Evolutionary conservation across 1,140 invertebrate genomes (phyloP).

Genomic region (Drosophila biarmipes): DNA sequence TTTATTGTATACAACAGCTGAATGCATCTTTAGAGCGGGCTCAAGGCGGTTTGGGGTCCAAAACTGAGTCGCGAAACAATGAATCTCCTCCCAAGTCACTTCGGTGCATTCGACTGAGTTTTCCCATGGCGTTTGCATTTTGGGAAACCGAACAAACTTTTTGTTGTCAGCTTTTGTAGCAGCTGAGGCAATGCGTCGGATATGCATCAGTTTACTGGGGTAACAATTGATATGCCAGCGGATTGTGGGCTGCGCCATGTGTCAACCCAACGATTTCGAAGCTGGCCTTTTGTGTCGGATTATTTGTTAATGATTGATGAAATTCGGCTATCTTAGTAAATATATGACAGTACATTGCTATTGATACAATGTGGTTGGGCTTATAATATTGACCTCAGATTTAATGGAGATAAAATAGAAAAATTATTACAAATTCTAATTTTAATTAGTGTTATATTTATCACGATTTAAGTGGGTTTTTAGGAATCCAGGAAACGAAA

Average conservation of each 20-base stretch:
- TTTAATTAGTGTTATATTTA: no score
- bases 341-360: not conserved
- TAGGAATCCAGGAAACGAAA: not conserved
- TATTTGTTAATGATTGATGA: slow-evolving; percentile 15
- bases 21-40: slow-evolving; percentile 37
- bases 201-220: slow-evolving; percentile 37
- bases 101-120: slow-evolving; percentile 36
- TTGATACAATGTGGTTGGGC: not conserved
- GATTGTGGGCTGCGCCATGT: slow-evolving; percentile 38
- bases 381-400: no score
- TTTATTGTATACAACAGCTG: slow-evolving; percentile 71
- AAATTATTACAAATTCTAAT: no score
- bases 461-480: no score
- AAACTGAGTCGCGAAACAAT: slow-evolving; percentile 22
- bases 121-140: slow-evolving; percentile 45
- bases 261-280: slow-evolving; percentile 33
- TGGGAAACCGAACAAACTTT: slow-evolving; percentile 37
- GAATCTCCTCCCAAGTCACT: slow-evolving; percentile 18
- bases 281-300: slow-evolving; percentile 22
- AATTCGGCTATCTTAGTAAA: not conserved
- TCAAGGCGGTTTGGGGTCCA: slow-evolving; percentile 36
- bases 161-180: slow-evolving; percentile 25
- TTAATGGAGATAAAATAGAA: no score
- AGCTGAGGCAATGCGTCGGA: slow-evolving; percentile 35
- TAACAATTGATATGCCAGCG: slow-evolving; percentile 44